A percentile compares a stretch with the other conserved stretches of the same genome.
phyloP scores from a whole-genome alignment of 2,888 invertebrate genomes.

The Scaeva pyrastri region DNA sequence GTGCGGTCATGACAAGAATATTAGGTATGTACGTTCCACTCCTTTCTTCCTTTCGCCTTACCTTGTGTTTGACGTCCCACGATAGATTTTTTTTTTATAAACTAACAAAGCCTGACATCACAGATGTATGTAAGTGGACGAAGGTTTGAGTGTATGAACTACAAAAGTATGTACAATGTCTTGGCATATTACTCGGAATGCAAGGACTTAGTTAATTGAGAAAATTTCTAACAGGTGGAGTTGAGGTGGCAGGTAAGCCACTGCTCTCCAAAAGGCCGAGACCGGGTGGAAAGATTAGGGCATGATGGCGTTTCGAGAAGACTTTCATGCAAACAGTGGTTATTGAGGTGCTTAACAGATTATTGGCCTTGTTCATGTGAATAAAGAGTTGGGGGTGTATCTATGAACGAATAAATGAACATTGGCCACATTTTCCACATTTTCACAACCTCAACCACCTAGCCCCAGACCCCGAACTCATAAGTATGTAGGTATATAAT shows the following conservation, averaged over 20 bases:
- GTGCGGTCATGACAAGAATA: slow-evolving; percentile 46
- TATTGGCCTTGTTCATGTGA: slow-evolving; percentile 54
- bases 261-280: slow-evolving; percentile 8
- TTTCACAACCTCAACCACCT: slow-evolving; percentile 18
- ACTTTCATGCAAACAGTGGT: slow-evolving; percentile 67
- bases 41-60: slow-evolving; percentile 2
- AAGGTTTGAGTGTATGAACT: not conserved
- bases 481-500: too few relatives aligned
- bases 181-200: slow-evolving; percentile 23
- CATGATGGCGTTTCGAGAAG: slow-evolving; percentile 43
- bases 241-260: slow-evolving; percentile 55
- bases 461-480: not conserved
- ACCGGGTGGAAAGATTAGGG: not conserved
- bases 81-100: slow-evolving; percentile 60
- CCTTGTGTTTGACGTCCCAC: slow-evolving; percentile 35
- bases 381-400: not conserved
- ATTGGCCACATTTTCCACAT: slow-evolving; percentile 43
- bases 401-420: not conserved
- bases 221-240: slow-evolving; percentile 57
- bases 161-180: not conserved
- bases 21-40: slow-evolving; percentile 19
- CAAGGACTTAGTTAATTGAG: slow-evolving; percentile 66
- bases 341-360: slow-evolving; percentile 73
- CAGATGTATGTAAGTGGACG: not conserved
- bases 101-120: slow-evolving; percentile 41